Percentiles rank a stretch among this genome's conserved stretches.
Evolutionary conservation across 2,113 vertebrate species (phyloP).

Genomic region (Colaptes auratus): DNA sequence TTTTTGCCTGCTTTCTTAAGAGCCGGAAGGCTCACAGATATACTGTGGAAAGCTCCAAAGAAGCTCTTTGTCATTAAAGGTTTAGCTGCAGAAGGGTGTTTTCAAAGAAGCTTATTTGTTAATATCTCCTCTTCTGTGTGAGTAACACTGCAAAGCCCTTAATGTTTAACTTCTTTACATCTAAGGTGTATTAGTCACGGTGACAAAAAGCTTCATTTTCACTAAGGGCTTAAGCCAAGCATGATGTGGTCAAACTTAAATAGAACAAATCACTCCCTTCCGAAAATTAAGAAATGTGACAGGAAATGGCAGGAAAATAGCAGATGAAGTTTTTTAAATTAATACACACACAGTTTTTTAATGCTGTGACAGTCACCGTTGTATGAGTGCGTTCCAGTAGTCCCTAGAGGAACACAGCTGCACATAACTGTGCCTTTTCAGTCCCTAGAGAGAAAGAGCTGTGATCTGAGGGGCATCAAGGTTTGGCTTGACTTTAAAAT

Average conservation of each 20-base stretch:
- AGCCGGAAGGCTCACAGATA: not conserved
- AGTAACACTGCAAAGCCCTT: conserved; percentile 46
- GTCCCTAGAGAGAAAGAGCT: not conserved
- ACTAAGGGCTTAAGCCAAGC: not conserved
- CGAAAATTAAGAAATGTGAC: not conserved
- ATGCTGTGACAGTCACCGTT: not conserved
- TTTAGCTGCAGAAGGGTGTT: conserved; percentile 42
- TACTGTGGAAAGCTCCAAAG: not conserved
- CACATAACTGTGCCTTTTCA: not conserved
- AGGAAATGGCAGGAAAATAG: not conserved
- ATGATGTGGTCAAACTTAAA: not conserved
- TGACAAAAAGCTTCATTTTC: conserved; percentile 32
- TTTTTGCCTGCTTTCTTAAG: not conserved
- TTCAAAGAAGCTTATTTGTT: conserved; percentile 37
- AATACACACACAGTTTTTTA: not conserved
- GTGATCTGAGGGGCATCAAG: not conserved
- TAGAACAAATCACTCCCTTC: not conserved
- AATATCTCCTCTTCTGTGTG: conserved; percentile 41
- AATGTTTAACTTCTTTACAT: conserved; percentile 38
- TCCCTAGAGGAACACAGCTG: not conserved
- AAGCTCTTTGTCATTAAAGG: conserved; percentile 46
- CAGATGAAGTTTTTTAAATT: not conserved
- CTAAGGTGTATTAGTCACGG: conserved; percentile 25
- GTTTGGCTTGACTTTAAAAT: not conserved
- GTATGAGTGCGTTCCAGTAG: not conserved